Evolutionary conservation across 2,888 invertebrate species (phyloP), one percentile per base, ranked within the genome.

Genomic region (Drosophila acutilabella): DNA sequence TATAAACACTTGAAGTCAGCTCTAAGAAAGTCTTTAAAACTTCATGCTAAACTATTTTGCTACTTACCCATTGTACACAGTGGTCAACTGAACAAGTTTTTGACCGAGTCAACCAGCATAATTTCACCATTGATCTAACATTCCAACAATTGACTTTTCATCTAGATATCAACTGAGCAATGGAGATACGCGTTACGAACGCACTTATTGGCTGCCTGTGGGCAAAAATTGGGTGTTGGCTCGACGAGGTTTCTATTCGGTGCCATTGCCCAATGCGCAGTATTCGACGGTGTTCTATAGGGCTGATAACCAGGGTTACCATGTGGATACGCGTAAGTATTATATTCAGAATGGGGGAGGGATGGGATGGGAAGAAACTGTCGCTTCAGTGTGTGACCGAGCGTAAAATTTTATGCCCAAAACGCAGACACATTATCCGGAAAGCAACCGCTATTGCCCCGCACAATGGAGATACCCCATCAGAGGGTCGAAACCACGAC

Each of bases 261-360:
- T 91, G 61, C 88, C 87, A 0, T 52, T 92, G 64, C 78, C 90
- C 26, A 82, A 89, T 47, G 53, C 48, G 0, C 79, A 85, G 52
- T 91, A 69, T 70, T 59, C 89, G 40, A 92, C 91, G 0, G 86
- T 89, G 0, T 90, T 88, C 66, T 91, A 90, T 40, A 87, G 87
- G 18, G 92, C 91, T 47, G 91, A 92, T 65, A 87, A 91, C 33
- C 78, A 62, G 38, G 91, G 92, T 51, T 92, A 75, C 52, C 89
- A 81, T 44, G 82, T 88, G 82, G 86, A 59, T 44, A 81, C 78
- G 73, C 82, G 91, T 84, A 54, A 74, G 73, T 74, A 36, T 47
- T 11, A 3, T 16, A 14, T 2, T 16, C 3, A 2, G 11, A 26
- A 26, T 14, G 16, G 10, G 11, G 2, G 5, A n/a, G n/a, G n/a